Evolutionary conservation across 2,888 invertebrate genomes (phyloP), one percentile per base, ranked within the genome.

Genomic region (Synanthedon formicaeformis): DNA sequence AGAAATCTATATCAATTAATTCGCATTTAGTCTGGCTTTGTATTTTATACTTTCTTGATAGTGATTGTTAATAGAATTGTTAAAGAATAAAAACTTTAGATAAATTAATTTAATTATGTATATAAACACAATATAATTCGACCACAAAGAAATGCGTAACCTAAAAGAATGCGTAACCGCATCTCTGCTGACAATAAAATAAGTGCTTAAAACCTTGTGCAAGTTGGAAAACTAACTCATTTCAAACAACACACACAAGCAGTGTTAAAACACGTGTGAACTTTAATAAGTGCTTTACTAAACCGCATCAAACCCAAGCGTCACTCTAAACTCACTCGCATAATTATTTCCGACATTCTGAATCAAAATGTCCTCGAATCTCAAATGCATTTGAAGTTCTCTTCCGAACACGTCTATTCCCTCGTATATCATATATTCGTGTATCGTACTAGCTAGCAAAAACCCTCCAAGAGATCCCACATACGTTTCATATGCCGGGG

Each of bases 391-490:
- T 51, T 71, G 76, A 41, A 88, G 60, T 64, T 84, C 84, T 64
- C 79, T 71, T 41, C 81, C 84, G 41, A 71, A 67, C 4, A 75
- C 71, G 0, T 65, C 61, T 14, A 78, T 57, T 3, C 76, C 76
- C 41, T 74, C 73, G 1, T 65, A 63, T 5, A 84, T 75, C 81
- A 89, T 82, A 62, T 75, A 82, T 60, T 91, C 89, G 51, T 94
- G 92, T 58, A 96, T 77, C 0, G 93, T 91, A 57, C 91, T 90
- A 82, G 94, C 93, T 75, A 94, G 89, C 16, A 96, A 85, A 62
- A 91, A 92, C 61, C 96, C 97, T 5, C 94, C 94, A 57, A 91
- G 89, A 11, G 84, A 81, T 0, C 95, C 95, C 6, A 91, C 92
- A 0, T 90, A 84, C 62, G 90, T 88, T 49, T 84, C 78, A 64